These are phyloP conservation scores for Pachydiplax longipennis DNA, from an alignment of 2,888 invertebrate species.

Conservation along the genomic window DNA sequence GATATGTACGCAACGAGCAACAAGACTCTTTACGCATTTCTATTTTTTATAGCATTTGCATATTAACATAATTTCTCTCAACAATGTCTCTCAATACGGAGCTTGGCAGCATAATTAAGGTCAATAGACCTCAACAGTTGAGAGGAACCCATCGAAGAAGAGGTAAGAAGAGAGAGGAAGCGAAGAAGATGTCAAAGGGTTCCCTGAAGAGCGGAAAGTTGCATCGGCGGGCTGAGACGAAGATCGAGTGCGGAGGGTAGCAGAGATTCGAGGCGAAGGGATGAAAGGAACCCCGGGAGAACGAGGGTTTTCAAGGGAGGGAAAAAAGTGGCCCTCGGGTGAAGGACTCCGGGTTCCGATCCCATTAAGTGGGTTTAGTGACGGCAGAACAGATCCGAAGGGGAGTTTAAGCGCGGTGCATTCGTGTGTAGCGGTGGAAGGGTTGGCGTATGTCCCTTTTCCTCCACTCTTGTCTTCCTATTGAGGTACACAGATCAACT, in stretches of 20 bases:
- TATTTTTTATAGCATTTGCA: too few relatives aligned
- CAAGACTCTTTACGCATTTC: too few relatives aligned
- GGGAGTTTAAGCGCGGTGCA: neutral
- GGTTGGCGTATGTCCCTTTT: neutral
- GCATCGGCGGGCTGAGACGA: neutral
- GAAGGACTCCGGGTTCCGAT: neutral
- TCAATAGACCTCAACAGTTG: too few relatives aligned
- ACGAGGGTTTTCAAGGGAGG: neutral
- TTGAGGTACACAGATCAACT: neutral
- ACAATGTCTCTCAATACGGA: too few relatives aligned
- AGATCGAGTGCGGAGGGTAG: neutral
- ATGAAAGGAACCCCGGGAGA: neutral
- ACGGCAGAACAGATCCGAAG: neutral
- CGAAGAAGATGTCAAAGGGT: neutral
- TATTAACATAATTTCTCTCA: too few relatives aligned
- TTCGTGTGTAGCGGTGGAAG: neutral
- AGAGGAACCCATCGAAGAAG: too few relatives aligned
- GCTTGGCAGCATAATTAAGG: too few relatives aligned
- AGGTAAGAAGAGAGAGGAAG: neutral
- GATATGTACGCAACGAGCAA: too few relatives aligned
- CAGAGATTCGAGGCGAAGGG: neutral
- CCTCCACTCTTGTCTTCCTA: neutral
- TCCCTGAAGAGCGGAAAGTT: neutral
- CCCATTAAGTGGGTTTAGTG: constrained; percentile 26
- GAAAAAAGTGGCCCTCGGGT: neutral